Conservation (phyloP, 2,888 invertebrate species). For the Pandemis heparana region DNA sequence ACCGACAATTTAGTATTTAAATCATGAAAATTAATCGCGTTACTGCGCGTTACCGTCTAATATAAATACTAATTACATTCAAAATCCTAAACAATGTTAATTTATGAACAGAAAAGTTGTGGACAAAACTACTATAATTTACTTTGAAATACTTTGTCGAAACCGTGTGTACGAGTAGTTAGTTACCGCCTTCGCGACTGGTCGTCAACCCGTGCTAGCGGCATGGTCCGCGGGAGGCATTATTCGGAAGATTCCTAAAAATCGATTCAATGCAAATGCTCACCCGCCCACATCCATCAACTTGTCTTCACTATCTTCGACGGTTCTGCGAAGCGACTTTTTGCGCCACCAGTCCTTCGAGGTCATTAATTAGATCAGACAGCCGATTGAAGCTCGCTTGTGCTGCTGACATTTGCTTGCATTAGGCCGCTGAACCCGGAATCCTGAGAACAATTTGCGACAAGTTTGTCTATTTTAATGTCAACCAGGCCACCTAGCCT, state of each 20-base stretch:
- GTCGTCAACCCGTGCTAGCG: constrained; percentile 63
- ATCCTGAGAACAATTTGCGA: constrained; percentile 60
- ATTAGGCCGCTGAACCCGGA: constrained; percentile 78
- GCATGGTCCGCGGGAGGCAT: constrained; percentile 65
- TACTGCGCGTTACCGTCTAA: neutral
- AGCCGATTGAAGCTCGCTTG: constrained; percentile 64
- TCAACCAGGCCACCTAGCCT: constrained; percentile 21
- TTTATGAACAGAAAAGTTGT: constrained; percentile 15
- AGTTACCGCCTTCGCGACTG: constrained; percentile 43
- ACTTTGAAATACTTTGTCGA: neutral
- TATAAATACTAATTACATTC: constrained; percentile 1
- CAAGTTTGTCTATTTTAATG: constrained; percentile 40
- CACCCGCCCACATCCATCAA: constrained; percentile 75
- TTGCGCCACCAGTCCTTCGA: constrained; percentile 59
- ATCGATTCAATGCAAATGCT: constrained; percentile 82
- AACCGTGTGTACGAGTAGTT: neutral
- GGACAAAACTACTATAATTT: constrained; percentile 14
- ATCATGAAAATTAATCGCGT: neutral
- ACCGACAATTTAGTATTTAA: neutral
- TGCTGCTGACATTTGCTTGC: constrained; percentile 74
- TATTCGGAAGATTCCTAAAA: constrained; percentile 68
- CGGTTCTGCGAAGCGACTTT: constrained; percentile 61
- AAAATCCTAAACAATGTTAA: constrained; percentile 10
- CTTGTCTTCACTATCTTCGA: constrained; percentile 61
- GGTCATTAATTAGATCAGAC: constrained; percentile 76